phyloP scores from a whole-genome alignment of 2,888 invertebrate species.

The Drosophila kokeensis region DNA sequence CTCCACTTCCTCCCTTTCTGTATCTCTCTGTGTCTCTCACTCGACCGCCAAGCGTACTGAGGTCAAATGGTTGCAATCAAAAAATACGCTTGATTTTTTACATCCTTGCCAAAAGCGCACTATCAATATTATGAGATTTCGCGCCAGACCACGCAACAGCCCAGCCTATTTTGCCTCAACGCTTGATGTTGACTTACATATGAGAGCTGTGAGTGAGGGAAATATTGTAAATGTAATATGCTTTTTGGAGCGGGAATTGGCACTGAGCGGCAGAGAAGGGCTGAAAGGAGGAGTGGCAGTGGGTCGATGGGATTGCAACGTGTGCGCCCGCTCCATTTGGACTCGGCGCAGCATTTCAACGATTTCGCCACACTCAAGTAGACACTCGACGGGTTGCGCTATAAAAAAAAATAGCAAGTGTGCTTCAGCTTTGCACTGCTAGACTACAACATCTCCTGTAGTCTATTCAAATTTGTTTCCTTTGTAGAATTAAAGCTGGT shows the following conservation, averaged over 20 bases:
- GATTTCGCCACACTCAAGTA: constrained; percentile 63
- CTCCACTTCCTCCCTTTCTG: not conserved
- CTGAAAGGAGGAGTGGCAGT: too few species aligned
- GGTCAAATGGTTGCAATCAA: constrained; percentile 66
- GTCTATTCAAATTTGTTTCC: not conserved
- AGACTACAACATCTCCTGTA: constrained; percentile 26
- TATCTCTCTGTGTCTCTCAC: not conserved
- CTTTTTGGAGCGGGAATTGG: constrained; percentile 47
- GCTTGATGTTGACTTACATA: constrained; percentile 31
- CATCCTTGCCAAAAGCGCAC: constrained; percentile 49
- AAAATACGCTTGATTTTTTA: constrained; percentile 66
- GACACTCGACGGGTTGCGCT: constrained; percentile 53
- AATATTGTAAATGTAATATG: constrained; percentile 79
- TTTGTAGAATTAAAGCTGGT: too few species aligned
- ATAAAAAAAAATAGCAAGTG: constrained; percentile 40
- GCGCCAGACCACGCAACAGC: constrained; percentile 8
- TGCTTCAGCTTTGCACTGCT: not conserved
- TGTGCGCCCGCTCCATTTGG: constrained; percentile 26
- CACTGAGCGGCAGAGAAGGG: not conserved
- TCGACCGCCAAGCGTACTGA: constrained; percentile 14
- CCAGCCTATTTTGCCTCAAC: not conserved
- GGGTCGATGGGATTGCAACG: constrained; percentile 24
- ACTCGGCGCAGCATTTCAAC: constrained; percentile 58
- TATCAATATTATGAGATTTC: constrained; percentile 79
- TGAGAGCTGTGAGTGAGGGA: constrained; percentile 46